These are phyloP conservation scores for Ameiurus melas DNA, from an alignment of 2,113 vertebrate genomes.

Conservation along the genomic window DNA sequence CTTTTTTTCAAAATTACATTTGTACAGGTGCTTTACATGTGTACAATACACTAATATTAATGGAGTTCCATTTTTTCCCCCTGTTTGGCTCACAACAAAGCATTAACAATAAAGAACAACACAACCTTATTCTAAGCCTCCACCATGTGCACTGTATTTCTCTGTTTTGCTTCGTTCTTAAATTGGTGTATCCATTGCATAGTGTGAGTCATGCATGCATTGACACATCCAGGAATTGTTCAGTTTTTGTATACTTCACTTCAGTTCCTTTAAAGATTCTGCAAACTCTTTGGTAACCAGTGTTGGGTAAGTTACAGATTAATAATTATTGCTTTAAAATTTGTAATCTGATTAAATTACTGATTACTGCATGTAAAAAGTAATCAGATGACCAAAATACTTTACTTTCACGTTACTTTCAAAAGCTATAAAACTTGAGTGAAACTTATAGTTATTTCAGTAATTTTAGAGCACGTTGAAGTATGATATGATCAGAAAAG, in stretches of 20 bases:
- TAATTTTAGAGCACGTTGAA: no score
- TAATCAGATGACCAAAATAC: no score
- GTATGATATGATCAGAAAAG: no score
- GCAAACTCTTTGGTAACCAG: neutral
- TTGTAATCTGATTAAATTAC: no score
- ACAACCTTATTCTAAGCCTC: neutral
- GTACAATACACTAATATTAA: neutral
- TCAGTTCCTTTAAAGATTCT: neutral
- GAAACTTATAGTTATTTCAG: no score
- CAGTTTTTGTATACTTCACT: neutral
- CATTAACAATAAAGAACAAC: neutral
- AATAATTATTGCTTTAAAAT: no score
- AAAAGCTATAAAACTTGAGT: no score
- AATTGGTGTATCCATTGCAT: neutral
- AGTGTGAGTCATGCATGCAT: neutral
- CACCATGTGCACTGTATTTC: neutral
- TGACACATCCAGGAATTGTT: neutral
- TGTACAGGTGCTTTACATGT: neutral
- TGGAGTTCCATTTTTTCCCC: neutral
- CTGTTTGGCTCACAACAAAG: neutral
- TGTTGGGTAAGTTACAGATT: no score
- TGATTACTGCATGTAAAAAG: no score
- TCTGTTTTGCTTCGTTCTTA: neutral
- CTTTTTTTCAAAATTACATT: neutral
- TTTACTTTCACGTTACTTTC: no score